Evolutionary conservation across 2,888 invertebrate species (phyloP), one percentile per base, ranked within the genome.

Genomic region (Eristalis pertinax): DNA sequence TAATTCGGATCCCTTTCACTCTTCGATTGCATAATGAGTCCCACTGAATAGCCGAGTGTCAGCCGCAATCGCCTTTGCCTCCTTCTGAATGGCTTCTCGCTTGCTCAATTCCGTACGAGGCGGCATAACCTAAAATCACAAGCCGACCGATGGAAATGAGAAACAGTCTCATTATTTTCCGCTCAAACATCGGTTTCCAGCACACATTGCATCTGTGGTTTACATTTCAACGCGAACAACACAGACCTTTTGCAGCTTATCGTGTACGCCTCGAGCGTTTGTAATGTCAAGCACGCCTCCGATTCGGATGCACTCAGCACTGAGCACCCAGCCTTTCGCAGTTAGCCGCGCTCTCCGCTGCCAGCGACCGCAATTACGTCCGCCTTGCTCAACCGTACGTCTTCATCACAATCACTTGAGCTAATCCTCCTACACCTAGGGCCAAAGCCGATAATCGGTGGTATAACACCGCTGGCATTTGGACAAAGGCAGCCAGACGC

Each of bases 231-330:
- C 58, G 64, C 64, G 58, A 70, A 64, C 65, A 78, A 58, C 65
- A 64, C 65, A 72, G 58, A 50, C 50, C 64, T 70, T 70, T 78
- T 73, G 64, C 35, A 15, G 72, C 19, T 64, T n/a, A 35, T 43
- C 72, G 60, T 50, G 72, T 79, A 79, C 73, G 79, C 79, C 38
- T 8, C 24, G 26, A 67, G 79, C 79, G 73, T 73, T 79, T 62
- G 60, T 79, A 79, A 79, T 79, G 72, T 73, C 73, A 79, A 78
- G 68, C 72, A 78, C 78, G 70, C 78, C 78, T 78, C 70, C 19
- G n/a, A 67, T 62, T 73, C 67, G 60, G 67, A 73, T 79, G 67
- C 67, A 79, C 73, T 69, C 38, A 63, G 32, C 32, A n/a, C 26
- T 26, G n/a, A 32, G 63, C 35, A 41, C 24, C 58, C 15, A 24